Percentiles rank a stretch among this genome's conserved stretches.
Conservation (phyloP, 53 echinoderm and acorn worm genomes). For the Hippasteria phrygiana region DNA sequence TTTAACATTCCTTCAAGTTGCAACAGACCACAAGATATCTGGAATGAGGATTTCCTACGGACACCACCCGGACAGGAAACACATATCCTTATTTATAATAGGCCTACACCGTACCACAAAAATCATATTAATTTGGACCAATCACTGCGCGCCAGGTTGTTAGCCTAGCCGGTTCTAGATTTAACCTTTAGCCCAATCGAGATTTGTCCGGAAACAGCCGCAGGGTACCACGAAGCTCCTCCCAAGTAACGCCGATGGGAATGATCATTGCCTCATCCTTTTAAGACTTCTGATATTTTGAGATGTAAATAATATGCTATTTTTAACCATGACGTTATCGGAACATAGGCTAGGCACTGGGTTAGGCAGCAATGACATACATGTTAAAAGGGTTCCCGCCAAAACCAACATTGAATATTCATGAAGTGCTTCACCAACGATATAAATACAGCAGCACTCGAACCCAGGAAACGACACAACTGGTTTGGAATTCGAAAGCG, state of each 20-base stretch:
- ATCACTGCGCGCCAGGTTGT: not conserved
- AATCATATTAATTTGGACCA: conserved; percentile 3
- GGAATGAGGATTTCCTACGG: conserved; percentile 3
- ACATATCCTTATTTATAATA: not conserved
- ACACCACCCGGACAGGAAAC: not conserved
- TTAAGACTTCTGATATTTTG: not conserved
- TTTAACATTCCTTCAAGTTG: not conserved
- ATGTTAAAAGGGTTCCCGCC: not conserved
- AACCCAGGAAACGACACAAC: conserved; percentile 14
- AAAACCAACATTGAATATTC: conserved; percentile 3
- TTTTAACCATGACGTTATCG: conserved; percentile 29
- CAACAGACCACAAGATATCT: not conserved
- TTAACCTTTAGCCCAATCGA: not conserved
- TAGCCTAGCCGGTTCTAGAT: not conserved
- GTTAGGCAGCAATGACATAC: not conserved
- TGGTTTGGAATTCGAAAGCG: not conserved
- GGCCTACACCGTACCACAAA: not conserved
- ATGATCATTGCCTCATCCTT: too few species aligned
- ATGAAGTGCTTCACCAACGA: not conserved
- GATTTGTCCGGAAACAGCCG: conserved; percentile 18
- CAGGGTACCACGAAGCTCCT: not conserved
- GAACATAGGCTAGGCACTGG: not conserved
- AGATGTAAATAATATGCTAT: not conserved
- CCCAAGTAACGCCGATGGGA: too few species aligned
- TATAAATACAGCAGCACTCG: conserved; percentile 16